Conservation (phyloP, 2,888 invertebrate species). For the Macropis europaea region DNA sequence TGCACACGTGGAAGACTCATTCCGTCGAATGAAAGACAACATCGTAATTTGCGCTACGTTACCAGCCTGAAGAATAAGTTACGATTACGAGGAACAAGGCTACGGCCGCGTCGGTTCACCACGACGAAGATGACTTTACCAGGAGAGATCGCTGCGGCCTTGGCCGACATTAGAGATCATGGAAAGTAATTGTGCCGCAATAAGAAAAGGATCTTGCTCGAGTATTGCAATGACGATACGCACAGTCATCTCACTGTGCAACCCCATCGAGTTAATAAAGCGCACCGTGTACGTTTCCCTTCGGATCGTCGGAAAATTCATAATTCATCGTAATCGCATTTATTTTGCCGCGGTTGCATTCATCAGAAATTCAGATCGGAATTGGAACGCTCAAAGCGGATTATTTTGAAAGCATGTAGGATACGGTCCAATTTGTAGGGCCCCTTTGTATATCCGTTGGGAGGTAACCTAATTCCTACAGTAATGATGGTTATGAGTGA, state of each 20-base stretch:
- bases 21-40: conserved; percentile 13
- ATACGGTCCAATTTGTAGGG: conserved; percentile 55
- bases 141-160: neutral
- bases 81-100: neutral
- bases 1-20: neutral
- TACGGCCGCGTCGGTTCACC: neutral
- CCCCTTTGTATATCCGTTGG: conserved; percentile 66
- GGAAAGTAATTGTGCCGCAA: neutral
- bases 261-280: neutral
- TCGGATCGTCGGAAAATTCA: neutral
- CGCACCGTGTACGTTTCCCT: neutral
- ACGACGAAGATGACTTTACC: neutral
- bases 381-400: conserved; percentile 20
- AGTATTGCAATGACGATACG: too few relatives aligned
- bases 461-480: conserved; percentile 63
- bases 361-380: conserved; percentile 1
- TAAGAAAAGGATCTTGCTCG: too few relatives aligned
- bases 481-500: conserved; percentile 55
- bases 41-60: neutral
- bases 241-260: too few relatives aligned
- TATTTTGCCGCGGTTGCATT: neutral
- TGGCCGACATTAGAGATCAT: conserved; percentile 10
- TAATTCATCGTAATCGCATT: neutral
- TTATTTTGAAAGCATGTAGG: conserved; percentile 55
- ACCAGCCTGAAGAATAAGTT: neutral